phyloP scores from a whole-genome alignment of 2,113 vertebrate species.

The Cyprinodon tularosa region DNA sequence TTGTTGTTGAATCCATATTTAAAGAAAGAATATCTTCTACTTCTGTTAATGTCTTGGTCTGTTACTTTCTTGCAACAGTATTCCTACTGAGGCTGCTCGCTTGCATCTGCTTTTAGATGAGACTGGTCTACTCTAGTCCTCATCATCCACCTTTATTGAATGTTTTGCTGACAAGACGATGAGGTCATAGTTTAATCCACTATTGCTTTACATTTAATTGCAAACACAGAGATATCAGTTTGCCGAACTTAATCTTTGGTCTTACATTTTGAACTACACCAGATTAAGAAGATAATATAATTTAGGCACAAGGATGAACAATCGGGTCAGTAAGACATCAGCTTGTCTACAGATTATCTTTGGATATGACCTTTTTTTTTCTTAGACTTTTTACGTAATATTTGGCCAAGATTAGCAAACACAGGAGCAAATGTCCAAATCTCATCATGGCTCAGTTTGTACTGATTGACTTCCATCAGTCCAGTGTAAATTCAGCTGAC shows the following conservation, averaged over 20 bases:
- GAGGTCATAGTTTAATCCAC: conserved; percentile 19
- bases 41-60: no score
- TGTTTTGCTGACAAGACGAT: not conserved
- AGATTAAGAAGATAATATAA: conserved; percentile 2
- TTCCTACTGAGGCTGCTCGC: not conserved
- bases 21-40: no score
- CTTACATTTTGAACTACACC: not conserved
- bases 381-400: not conserved
- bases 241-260: conserved; percentile 14
- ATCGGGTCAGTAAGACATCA: conserved; percentile 18
- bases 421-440: not conserved
- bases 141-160: not conserved
- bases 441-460: conserved; percentile 18
- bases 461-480: conserved; percentile 11
- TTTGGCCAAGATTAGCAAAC: not conserved
- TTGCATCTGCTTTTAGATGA: not conserved
- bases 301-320: not conserved
- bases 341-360: not conserved
- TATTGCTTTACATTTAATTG: conserved; percentile 16
- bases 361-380: not conserved
- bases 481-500: conserved; percentile 6
- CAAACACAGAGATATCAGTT: conserved; percentile 5
- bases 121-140: not conserved
- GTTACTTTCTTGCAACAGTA: no score
- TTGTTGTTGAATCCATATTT: not conserved